Evolutionary conservation across 2,888 invertebrate genomes (phyloP).

Genomic region (Suillia variegata): DNA sequence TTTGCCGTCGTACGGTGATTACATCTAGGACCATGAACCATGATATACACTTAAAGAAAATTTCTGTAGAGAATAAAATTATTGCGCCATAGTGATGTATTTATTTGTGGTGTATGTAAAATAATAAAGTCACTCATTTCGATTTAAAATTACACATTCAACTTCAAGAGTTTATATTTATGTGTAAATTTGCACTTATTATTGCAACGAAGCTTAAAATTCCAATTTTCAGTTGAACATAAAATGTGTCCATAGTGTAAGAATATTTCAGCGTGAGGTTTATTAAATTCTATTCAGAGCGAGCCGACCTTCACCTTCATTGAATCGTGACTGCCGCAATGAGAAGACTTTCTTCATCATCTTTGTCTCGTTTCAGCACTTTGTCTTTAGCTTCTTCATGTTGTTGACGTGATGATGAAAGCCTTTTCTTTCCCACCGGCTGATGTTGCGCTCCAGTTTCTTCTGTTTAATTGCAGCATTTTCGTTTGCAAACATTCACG

Average conservation of each 20-base stretch:
- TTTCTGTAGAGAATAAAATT: too few relatives aligned
- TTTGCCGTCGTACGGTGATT: too few relatives aligned
- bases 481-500: background rate
- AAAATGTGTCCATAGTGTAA: background rate
- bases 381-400: background rate
- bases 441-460: too few relatives aligned
- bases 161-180: too few relatives aligned
- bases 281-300: background rate
- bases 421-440: background rate
- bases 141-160: too few relatives aligned
- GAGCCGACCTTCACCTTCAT: slow-evolving; percentile 3
- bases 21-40: too few relatives aligned
- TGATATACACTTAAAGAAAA: too few relatives aligned
- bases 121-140: too few relatives aligned
- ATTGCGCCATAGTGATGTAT: too few relatives aligned
- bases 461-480: background rate
- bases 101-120: too few relatives aligned
- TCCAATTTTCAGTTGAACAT: background rate
- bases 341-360: background rate
- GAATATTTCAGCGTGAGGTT: background rate
- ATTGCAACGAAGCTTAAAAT: too few relatives aligned
- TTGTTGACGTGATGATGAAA: background rate
- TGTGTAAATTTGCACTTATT: too few relatives aligned
- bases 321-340: background rate
- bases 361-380: background rate